Conservation (phyloP, 2,888 invertebrate genomes). For the Boloria euphrosyne region DNA sequence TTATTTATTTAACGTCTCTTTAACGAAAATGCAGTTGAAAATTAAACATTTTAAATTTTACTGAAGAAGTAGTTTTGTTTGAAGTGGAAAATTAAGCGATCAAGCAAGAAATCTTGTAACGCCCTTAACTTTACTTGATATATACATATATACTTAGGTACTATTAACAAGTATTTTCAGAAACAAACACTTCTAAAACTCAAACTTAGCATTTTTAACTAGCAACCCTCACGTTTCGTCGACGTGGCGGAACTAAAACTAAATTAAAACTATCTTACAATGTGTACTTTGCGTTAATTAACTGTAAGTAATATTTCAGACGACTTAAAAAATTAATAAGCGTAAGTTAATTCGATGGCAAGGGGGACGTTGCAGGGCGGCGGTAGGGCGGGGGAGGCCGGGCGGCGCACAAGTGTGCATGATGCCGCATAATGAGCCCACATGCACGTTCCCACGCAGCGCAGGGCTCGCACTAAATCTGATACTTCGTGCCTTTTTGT, state of each 20-base stretch:
- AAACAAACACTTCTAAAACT: no score
- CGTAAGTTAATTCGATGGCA: conserved; percentile 15
- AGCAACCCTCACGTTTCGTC: no score
- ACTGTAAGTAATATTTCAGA: conserved; percentile 22
- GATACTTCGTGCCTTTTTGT: conserved; percentile 10
- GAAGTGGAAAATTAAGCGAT: no score
- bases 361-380: background rate
- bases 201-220: no score
- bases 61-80: no score
- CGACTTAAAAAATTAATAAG: conserved; percentile 19
- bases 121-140: no score
- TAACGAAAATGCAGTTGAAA: no score
- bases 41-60: no score
- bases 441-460: conserved; percentile 35
- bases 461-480: conserved; percentile 20
- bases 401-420: conserved; percentile 26
- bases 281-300: conserved; percentile 13
- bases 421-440: conserved; percentile 36
- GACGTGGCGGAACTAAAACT: background rate
- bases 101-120: no score
- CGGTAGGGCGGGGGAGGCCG: background rate
- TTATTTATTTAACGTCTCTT: no score
- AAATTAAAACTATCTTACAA: conserved; percentile 1
- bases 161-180: no score
- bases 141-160: no score